Conservation (phyloP, 1,140 invertebrate species). For the Drosophila kurseongensis region DNA sequence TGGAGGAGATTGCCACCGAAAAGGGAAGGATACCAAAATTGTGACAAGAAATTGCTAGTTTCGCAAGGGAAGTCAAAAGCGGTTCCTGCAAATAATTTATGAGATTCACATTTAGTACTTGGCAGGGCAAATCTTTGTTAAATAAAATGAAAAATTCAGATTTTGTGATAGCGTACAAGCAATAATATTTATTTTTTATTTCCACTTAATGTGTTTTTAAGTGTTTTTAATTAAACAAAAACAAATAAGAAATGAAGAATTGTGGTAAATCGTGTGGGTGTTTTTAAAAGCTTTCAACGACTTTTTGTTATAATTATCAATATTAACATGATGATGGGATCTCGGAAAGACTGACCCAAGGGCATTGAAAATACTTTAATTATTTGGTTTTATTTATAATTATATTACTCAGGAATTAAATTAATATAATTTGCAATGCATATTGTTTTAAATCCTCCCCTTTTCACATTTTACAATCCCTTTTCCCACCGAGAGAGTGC, state of each 20-base stretch:
- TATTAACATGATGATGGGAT: neutral
- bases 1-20: slow-evolving; percentile 1
- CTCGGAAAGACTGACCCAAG: neutral
- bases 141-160: no score
- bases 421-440: slow-evolving; percentile 12
- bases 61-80: neutral
- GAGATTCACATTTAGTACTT: neutral
- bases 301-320: no score
- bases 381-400: neutral
- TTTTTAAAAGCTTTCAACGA: no score
- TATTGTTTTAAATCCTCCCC: slow-evolving; percentile 5
- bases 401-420: slow-evolving; percentile 3
- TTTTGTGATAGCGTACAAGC: no score
- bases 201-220: no score
- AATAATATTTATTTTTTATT: no score
- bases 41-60: slow-evolving; percentile 15
- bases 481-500: neutral
- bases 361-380: neutral
- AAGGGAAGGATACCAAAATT: neutral
- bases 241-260: no score
- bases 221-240: no score
- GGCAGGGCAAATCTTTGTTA: no score
- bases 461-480: neutral
- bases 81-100: neutral
- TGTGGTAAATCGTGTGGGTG: no score